These are phyloP conservation scores for Shinisaurus crocodilurus DNA, from an alignment of 2,113 vertebrate genomes.

Conservation along the genomic window DNA sequence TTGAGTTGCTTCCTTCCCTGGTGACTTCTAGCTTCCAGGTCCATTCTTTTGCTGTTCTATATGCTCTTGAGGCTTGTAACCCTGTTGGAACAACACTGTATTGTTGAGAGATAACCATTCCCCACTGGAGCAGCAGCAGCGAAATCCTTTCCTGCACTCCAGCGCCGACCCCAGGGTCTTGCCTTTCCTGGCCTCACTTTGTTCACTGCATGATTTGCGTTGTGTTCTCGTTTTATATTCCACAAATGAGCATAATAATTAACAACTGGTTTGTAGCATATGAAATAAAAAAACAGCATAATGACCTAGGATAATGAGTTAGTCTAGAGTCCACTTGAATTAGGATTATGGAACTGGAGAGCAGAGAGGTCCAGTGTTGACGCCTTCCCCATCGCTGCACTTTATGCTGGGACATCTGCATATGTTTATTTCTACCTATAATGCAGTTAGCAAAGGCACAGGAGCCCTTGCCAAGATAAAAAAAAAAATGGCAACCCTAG, in stretches of 20 bases:
- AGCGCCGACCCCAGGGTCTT: neutral
- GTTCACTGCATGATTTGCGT: neutral
- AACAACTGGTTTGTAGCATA: conserved; percentile 2
- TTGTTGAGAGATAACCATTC: too few species aligned
- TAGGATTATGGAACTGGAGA: neutral
- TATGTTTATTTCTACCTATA: too few species aligned
- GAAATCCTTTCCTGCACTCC: neutral
- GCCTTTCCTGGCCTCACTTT: neutral
- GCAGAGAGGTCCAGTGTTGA: neutral
- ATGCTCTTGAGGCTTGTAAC: neutral
- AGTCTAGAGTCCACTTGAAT: neutral
- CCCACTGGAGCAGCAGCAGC: neutral
- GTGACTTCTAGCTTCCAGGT: neutral
- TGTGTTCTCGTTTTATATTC: neutral
- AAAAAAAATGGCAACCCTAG: too few species aligned
- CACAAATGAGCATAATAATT: conserved; percentile 9
- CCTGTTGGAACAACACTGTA: neutral
- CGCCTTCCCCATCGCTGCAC: neutral
- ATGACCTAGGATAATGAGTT: neutral
- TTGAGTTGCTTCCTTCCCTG: neutral
- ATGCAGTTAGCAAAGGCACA: neutral
- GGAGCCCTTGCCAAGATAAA: neutral
- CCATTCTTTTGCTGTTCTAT: neutral
- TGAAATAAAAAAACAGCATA: neutral
- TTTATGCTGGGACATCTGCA: neutral